A percentile compares a stretch with the other conserved stretches of the same genome.
Conservation (phyloP, 2,888 invertebrate genomes). For the Dryocosmus kuriphilus region DNA sequence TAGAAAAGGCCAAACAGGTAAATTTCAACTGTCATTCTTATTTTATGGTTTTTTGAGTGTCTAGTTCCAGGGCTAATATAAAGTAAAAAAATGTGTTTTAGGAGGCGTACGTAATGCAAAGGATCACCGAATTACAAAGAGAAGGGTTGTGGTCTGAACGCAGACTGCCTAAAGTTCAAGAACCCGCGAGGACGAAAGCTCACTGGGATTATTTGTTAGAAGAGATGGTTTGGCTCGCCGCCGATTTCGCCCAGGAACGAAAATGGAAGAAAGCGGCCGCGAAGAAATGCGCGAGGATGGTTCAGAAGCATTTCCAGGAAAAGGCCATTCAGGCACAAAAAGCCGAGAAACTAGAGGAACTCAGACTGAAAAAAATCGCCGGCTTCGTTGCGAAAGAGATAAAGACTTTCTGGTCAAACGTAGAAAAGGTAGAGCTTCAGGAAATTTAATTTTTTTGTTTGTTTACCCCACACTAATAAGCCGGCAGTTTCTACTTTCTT, state of each 20-base stretch:
- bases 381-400: slow-evolving; percentile 95
- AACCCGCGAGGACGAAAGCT: slow-evolving; percentile 92
- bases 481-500: slow-evolving; percentile 72
- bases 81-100: slow-evolving; percentile 66
- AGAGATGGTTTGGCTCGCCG: slow-evolving; percentile 99
- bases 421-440: slow-evolving; percentile 86
- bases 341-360: slow-evolving; percentile 94
- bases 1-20: slow-evolving; percentile 90
- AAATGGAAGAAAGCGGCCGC: slow-evolving; percentile 98
- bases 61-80: neutral
- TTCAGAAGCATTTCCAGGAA: slow-evolving; percentile 94
- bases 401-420: slow-evolving; percentile 96
- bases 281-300: slow-evolving; percentile 94
- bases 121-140: slow-evolving; percentile 94
- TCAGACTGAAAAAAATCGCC: slow-evolving; percentile 91
- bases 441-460: slow-evolving; percentile 22
- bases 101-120: slow-evolving; percentile 96
- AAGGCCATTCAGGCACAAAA: slow-evolving; percentile 92
- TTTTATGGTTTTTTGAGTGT: too few species aligned
- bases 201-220: slow-evolving; percentile 99
- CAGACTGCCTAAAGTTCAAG: slow-evolving; percentile 93
- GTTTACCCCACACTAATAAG: slow-evolving; percentile 76
- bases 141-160: slow-evolving; percentile 97
- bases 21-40: too few species aligned
- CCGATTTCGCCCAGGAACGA: slow-evolving; percentile 98